Conservation (phyloP, 2,888 invertebrate genomes). For the Rotaria sp. region DNA sequence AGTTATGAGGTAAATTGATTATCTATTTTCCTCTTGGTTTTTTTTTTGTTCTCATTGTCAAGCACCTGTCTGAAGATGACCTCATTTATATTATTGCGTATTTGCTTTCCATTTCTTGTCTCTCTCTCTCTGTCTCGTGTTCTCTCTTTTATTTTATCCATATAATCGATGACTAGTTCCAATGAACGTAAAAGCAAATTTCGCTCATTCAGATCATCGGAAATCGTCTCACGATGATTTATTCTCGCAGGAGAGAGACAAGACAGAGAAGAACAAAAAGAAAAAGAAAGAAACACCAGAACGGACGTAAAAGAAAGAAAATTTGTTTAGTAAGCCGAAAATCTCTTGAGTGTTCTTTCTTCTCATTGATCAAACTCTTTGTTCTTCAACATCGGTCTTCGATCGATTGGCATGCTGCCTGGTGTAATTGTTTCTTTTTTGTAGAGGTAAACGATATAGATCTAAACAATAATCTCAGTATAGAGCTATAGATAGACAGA, state of each 20-base stretch:
- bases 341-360: conserved; percentile 29
- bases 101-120: background rate
- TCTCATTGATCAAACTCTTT: background rate
- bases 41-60: background rate
- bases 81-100: background rate
- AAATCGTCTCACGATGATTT: conserved; percentile 25
- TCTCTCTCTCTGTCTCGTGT: background rate
- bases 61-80: conserved; percentile 1
- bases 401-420: background rate
- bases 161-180: background rate
- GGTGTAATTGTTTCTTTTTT: background rate
- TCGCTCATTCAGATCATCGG: conserved; percentile 16
- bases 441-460: background rate
- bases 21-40: background rate
- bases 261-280: background rate
- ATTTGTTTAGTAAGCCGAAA: conserved; percentile 26
- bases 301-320: background rate
- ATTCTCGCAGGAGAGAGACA: background rate
- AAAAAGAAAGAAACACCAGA: background rate
- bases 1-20: conserved; percentile 13
- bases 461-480: background rate
- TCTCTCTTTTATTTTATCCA: background rate
- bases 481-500: background rate
- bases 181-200: background rate
- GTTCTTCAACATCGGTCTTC: background rate